Percentiles rank a stretch among this genome's conserved stretches.
Evolutionary conservation across 2,113 vertebrate species (phyloP).

Genomic region (Notothenia rossii): DNA sequence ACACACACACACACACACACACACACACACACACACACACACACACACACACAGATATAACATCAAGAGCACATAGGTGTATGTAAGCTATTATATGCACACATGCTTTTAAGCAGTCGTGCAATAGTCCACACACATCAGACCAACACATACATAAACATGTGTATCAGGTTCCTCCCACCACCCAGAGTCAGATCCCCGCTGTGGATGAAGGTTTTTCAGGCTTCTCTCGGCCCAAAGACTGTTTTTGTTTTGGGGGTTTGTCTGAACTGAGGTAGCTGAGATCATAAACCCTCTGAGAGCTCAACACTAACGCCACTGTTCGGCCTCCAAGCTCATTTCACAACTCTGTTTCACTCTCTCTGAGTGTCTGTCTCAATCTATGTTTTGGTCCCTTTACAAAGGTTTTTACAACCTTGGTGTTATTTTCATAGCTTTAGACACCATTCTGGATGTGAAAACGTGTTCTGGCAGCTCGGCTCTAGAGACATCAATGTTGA

Average conservation of each 20-base stretch:
- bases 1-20: no score
- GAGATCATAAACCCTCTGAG: slow-evolving; percentile 74
- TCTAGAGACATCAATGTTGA: not conserved
- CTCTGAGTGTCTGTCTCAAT: not conserved
- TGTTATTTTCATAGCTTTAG: slow-evolving; percentile 20
- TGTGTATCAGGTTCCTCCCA: slow-evolving; percentile 33
- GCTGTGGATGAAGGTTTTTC: slow-evolving; percentile 64
- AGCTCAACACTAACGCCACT: slow-evolving; percentile 62
- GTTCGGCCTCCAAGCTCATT: slow-evolving; percentile 54
- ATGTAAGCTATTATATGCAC: slow-evolving; percentile 9
- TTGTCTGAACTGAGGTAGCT: slow-evolving; percentile 51
- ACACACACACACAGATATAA: no score
- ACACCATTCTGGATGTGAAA: not conserved
- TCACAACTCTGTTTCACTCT: slow-evolving; percentile 18
- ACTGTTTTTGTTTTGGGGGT: slow-evolving; percentile 73
- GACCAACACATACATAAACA: slow-evolving; percentile 49
- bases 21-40: no score
- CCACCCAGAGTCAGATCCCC: slow-evolving; percentile 58
- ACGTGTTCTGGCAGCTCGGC: not conserved
- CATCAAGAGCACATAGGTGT: not conserved
- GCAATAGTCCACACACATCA: slow-evolving; percentile 8
- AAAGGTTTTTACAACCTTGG: slow-evolving; percentile 14
- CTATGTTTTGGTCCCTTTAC: not conserved
- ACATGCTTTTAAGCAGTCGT: slow-evolving; percentile 19
- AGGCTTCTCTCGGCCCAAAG: slow-evolving; percentile 60